Base-by-base conservation (phyloP, 2,113 vertebrate species). In the Hemiscyllium ocellatum region DNA sequence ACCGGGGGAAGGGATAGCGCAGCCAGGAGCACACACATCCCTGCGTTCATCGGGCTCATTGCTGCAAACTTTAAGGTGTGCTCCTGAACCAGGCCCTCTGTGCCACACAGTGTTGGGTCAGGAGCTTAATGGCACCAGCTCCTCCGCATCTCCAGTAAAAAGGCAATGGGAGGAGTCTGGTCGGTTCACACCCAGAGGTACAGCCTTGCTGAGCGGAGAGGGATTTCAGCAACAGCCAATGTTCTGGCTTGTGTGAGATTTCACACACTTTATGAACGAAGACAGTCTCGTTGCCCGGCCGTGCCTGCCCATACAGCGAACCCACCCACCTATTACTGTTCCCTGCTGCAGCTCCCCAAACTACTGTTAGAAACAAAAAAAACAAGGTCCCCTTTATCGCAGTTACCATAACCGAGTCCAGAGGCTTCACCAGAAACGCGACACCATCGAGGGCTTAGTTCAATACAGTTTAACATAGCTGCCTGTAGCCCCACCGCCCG, bases 1-100 rank as follows among this genome's bases (percentile, higher is more conserved):
- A 98, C 97, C 0, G 97, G 97, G 95, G 97, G 97, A 96, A 97
- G 61, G 97, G 97, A 98, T 96, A 96, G 96, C 85, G 98, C 97
- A n/a, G 97, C 96, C 33, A 98, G 96, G 50, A 97, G 85, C 50
- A 98, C 97, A 96, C 97, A 96, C 89, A 97, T 10, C 72, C 96
- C 89, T 1, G 96, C 83, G 0, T 96, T 96, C 61, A 96, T 90
- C 0, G 96, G 96, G 95, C 65, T 95, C 95, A 96, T 97, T 96
- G 50, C 37, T 3, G 47, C 95, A 87, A 87, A 91, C 96, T 96
- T n/a, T 94, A 26, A 3, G 20, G 50, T 4, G 86, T 56, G 33
- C 10, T 94, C n/a, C 24, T 69, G 17, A 24, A 19, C 37, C 90
- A 33, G 15, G 26, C 65, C 22, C 89, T n/a, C 89, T n/a, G 61